Evolutionary conservation across 2,888 invertebrate genomes (phyloP), one percentile per base, ranked within the genome.

Genomic region (Nebria brevicollis): DNA sequence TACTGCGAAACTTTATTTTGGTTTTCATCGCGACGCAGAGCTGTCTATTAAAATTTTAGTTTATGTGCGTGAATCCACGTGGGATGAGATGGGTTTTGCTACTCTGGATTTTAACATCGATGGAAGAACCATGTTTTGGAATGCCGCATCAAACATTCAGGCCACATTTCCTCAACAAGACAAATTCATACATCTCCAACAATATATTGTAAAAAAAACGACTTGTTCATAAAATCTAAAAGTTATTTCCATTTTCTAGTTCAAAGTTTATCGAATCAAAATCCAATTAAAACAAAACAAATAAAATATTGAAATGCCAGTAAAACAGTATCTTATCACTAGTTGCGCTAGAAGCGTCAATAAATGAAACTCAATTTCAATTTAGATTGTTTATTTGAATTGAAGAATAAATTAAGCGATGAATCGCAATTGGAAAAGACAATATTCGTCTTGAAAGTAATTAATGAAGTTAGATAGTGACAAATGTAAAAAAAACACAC

Each of bases 401-500:
- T 54, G 13, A 54, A 54, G 54, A 54, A 54, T 54, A 11, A 54
- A 54, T 54, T 54, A 7, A 54, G 0, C 7, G 13, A 11, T 54
- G 2, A 13, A 54, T 54, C 54, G 8, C 2, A 54, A 54, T 54
- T 54, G 54, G 13, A 54, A 20, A 65, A 68, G 15, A 73, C 34
- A 79, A 68, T 75, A 79, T 68, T 34, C 15, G 72, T 26, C 75
- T 80, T 75, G 75, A 75, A 80, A 80, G 80, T 80, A 80, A 80
- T 80, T 80, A 80, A 80, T 79, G 75, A 75, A 80, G 70, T 80
- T 80, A 75, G 70, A 80, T 70, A 75, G 54, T 75, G 75, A 80
- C 75, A 80, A 75, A 80, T 80, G 75, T 80, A 75, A 80, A 75
- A 70, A 25, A 26, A 11, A 70, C 25, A 15, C 11, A 25, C 8